A percentile compares a stretch with the other conserved stretches of the same genome.
Conservation (phyloP, 1,140 invertebrate species). For the Apis cerana region DNA sequence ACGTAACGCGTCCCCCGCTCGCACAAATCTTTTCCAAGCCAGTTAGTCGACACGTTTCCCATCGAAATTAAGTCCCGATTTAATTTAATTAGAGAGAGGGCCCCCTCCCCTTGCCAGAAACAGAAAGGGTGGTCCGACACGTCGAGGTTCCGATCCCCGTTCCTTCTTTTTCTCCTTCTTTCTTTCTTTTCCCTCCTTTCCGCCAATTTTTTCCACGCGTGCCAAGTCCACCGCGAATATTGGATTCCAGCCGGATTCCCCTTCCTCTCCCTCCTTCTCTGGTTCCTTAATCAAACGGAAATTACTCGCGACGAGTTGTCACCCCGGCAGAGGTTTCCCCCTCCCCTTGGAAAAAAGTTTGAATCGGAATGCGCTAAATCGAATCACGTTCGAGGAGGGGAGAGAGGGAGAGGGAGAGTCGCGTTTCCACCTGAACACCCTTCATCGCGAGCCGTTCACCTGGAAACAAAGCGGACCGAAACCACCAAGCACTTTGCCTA, state of each 20-base stretch:
- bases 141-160: not conserved
- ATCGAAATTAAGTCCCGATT: conserved; percentile 68
- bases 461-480: conserved; percentile 57
- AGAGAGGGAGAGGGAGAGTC: conserved; percentile 7
- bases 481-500: conserved; percentile 22
- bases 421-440: conserved; percentile 48
- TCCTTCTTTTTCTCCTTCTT: not conserved
- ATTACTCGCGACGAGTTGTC: conserved; percentile 77
- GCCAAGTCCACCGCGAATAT: conserved; percentile 63
- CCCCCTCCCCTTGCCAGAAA: not conserved
- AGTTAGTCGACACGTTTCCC: conserved; percentile 7
- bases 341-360: conserved; percentile 72
- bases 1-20: not conserved
- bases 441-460: conserved; percentile 37
- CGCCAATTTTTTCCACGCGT: conserved; percentile 46
- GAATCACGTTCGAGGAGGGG: conserved; percentile 74
- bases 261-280: conserved; percentile 35
- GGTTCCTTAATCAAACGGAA: conserved; percentile 76
- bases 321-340: conserved; percentile 45
- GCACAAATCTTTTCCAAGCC: conserved; percentile 37
- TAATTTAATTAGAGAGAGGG: conserved; percentile 70
- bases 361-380: conserved; percentile 79
- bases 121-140: not conserved
- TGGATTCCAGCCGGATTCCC: conserved; percentile 58
- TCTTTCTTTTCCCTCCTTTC: not conserved